Conservation (phyloP, 2,797 vertebrate genomes). For the Hirundo rustica region DNA sequence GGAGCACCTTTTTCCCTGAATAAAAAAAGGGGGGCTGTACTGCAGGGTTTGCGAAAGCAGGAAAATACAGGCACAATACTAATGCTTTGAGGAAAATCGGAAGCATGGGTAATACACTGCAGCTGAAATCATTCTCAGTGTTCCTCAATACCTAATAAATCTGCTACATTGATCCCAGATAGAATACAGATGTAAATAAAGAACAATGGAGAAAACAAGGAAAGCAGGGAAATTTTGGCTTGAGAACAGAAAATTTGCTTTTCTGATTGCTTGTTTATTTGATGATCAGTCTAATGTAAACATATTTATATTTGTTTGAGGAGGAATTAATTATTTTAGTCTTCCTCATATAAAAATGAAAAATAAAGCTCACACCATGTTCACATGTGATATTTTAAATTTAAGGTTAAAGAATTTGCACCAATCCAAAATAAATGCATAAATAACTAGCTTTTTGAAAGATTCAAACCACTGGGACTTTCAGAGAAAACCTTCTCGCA, state of each 20-base stretch:
- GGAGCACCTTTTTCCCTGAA: accelerated
- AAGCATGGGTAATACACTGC: neutral
- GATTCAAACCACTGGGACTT: neutral
- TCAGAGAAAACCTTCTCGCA: neutral
- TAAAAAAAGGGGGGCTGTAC: neutral
- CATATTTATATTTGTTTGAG: neutral
- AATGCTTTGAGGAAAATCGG: neutral
- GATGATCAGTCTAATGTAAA: neutral
- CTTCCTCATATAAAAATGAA: neutral
- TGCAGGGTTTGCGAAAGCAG: neutral
- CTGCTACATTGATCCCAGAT: neutral
- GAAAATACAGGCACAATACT: neutral
- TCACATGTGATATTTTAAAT: neutral
- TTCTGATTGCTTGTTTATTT: neutral
- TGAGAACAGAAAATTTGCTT: neutral
- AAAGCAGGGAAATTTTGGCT: neutral
- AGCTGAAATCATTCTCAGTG: neutral
- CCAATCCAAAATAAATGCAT: neutral
- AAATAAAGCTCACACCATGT: neutral
- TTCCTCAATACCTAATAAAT: neutral
- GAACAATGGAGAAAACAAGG: accelerated
- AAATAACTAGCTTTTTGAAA: neutral
- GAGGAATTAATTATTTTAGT: neutral
- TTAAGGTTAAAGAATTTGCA: neutral
- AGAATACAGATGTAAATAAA: neutral